Conservation (phyloP, 1,140 invertebrate species). For the Drosophila ohnishii region DNA sequence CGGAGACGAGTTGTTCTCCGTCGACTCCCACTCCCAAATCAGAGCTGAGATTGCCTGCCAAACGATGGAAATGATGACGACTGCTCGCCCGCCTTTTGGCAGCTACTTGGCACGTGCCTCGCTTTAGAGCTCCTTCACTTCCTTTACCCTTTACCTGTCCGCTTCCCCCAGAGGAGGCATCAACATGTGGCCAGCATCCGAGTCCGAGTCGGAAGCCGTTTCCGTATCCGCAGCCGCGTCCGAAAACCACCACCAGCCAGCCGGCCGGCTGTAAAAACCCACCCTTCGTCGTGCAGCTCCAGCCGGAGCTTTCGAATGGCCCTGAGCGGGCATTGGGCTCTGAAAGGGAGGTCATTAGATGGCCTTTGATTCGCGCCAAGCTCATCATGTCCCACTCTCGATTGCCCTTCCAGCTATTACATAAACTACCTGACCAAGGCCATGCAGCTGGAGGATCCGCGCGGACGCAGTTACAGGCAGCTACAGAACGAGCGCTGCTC, state of each 20-base stretch:
- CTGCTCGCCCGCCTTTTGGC: slow-evolving; percentile 62
- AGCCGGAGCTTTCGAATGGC: slow-evolving; percentile 43
- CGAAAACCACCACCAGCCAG: slow-evolving; percentile 17
- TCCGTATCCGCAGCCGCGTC: slow-evolving; percentile 16
- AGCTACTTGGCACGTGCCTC: slow-evolving; percentile 77
- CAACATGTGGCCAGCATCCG: slow-evolving; percentile 48
- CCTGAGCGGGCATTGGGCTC: slow-evolving; percentile 12
- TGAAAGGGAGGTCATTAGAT: slow-evolving; percentile 33
- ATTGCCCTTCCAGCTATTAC: slow-evolving; percentile 87
- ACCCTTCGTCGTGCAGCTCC: slow-evolving; percentile 37
- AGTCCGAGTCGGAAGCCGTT: background rate
- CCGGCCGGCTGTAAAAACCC: slow-evolving; percentile 35
- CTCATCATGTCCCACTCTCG: slow-evolving; percentile 36
- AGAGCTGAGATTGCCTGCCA: slow-evolving; percentile 67
- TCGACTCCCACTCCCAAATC: slow-evolving; percentile 43
- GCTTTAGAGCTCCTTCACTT: slow-evolving; percentile 43
- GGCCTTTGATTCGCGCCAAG: slow-evolving; percentile 62
- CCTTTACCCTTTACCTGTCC: slow-evolving; percentile 41
- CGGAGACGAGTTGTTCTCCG: slow-evolving; percentile 31
- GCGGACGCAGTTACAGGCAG: slow-evolving; percentile 84
- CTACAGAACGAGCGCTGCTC: slow-evolving; percentile 84
- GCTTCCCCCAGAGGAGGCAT: slow-evolving; percentile 49
- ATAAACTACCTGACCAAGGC: slow-evolving; percentile 89
- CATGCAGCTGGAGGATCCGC: slow-evolving; percentile 88
- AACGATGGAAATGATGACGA: slow-evolving; percentile 51